These are phyloP conservation scores for Virgularia gustaviana DNA, from an alignment of 92 coral and sea anemone genomes.

Conservation along the genomic window DNA sequence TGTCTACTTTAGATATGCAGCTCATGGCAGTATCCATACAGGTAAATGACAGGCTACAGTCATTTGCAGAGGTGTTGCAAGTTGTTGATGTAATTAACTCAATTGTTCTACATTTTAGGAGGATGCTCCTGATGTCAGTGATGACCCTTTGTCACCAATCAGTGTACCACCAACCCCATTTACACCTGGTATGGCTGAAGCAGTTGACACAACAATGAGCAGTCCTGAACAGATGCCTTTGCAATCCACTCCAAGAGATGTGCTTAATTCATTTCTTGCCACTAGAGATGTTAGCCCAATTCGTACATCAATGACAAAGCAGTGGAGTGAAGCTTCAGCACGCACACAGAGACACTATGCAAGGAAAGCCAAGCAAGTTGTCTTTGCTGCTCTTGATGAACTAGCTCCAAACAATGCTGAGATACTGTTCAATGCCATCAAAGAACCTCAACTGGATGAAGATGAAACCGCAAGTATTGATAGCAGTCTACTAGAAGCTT, in stretches of 20 bases:
- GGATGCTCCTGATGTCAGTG: background rate
- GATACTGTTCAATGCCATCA: conserved; percentile 34
- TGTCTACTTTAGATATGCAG: background rate
- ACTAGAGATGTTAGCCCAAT: conserved; percentile 54
- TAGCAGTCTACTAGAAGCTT: conserved; percentile 38
- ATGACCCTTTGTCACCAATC: background rate
- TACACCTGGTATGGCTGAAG: conserved; percentile 1
- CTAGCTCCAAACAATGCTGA: conserved; percentile 42
- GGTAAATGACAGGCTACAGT: background rate
- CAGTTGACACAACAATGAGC: background rate
- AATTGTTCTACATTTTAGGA: background rate
- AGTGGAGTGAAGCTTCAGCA: conserved; percentile 45
- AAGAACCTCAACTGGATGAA: conserved; percentile 21
- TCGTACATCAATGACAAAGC: conserved; percentile 30
- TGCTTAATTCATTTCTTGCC: conserved; percentile 45
- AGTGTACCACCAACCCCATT: conserved; percentile 1
- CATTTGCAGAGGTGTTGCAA: background rate
- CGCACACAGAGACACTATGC: conserved; percentile 48
- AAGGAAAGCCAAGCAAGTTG: conserved; percentile 52
- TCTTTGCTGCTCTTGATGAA: conserved; percentile 39
- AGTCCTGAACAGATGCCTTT: background rate
- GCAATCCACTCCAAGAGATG: conserved; percentile 22
- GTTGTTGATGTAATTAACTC: background rate
- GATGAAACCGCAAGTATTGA: conserved; percentile 30
- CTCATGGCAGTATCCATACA: background rate